Conservation (phyloP, 2,113 vertebrate species). For the Cygnus buccinator region DNA sequence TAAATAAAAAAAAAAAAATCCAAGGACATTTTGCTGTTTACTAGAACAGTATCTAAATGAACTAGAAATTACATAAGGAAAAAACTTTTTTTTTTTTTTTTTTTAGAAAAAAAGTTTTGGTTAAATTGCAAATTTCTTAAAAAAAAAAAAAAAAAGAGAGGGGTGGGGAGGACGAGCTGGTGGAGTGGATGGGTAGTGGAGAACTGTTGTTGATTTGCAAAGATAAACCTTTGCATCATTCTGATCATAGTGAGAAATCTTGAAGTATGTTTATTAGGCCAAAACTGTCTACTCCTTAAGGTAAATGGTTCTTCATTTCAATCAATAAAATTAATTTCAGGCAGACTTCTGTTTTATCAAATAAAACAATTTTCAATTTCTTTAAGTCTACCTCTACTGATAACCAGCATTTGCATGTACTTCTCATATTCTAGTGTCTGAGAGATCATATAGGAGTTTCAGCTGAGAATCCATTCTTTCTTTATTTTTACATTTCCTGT, state of each 20-base stretch:
- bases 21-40: neutral
- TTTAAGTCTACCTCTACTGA: neutral
- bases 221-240: neutral
- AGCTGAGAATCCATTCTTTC: neutral
- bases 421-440: neutral
- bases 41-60: neutral
- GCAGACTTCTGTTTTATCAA: neutral
- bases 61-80: neutral
- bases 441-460: neutral
- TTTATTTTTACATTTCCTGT: neutral
- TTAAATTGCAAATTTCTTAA: too few species aligned
- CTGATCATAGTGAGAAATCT: neutral
- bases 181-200: too few species aligned
- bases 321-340: neutral
- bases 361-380: neutral
- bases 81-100: neutral
- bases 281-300: neutral
- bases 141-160: neutral
- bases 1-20: neutral
- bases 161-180: neutral
- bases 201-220: neutral
- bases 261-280: neutral
- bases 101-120: too few species aligned
- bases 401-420: rapidly evolving
- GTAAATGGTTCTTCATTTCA: neutral